phyloP scores from a whole-genome alignment of 2,113 vertebrate species.

The Brevimyrus niger region DNA sequence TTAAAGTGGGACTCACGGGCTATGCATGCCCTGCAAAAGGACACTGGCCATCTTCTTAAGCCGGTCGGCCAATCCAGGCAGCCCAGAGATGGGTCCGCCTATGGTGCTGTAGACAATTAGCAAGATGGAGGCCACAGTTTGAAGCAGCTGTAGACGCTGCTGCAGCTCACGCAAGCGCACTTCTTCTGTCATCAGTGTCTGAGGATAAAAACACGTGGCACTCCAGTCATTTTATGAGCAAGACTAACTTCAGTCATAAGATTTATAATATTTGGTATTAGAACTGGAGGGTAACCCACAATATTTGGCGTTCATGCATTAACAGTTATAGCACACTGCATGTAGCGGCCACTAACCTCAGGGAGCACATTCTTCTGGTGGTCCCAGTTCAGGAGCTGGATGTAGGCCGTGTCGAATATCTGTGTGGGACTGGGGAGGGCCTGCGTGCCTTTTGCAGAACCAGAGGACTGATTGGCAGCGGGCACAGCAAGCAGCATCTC shows the following conservation, averaged over 20 bases:
- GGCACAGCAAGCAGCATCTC: constrained; percentile 57
- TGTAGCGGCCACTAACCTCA: constrained; percentile 64
- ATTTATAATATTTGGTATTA: background rate
- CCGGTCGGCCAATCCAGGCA: constrained; percentile 64
- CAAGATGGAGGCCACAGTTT: constrained; percentile 72
- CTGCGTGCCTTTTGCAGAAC: constrained; percentile 47
- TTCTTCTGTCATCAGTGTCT: constrained; percentile 86
- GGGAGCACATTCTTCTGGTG: constrained; percentile 64
- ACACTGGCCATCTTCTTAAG: constrained; percentile 75
- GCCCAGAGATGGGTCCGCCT: constrained; percentile 63
- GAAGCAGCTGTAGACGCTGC: constrained; percentile 68
- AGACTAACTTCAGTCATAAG: background rate
- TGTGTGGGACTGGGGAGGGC: constrained; percentile 66
- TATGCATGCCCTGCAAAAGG: constrained; percentile 80
- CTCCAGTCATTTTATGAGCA: background rate
- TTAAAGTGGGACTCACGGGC: constrained; percentile 61
- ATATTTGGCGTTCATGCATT: background rate
- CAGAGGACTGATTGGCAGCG: constrained; percentile 43
- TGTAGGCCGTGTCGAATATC: constrained; percentile 75
- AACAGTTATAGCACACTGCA: background rate
- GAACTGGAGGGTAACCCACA: background rate
- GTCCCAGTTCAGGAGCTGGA: constrained; percentile 77
- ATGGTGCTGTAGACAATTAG: constrained; percentile 78
- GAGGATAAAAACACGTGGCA: background rate
- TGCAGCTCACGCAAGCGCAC: constrained; percentile 72